Evolutionary conservation across 2,113 vertebrate genomes (phyloP).

Genomic region (Stigmatopora argus): DNA sequence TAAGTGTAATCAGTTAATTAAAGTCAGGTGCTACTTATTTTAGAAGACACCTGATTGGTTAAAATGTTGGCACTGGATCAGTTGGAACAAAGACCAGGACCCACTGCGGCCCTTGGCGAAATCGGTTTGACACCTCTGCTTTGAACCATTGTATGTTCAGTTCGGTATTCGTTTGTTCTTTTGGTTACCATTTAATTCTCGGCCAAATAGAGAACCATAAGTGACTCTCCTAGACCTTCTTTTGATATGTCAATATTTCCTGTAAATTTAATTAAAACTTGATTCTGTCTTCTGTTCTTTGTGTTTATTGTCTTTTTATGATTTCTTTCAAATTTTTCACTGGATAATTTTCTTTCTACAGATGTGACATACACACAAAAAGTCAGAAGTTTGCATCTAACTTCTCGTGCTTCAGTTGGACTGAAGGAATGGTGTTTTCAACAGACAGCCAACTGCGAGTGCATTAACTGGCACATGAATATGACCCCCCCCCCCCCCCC

Average conservation of each 20-base stretch:
- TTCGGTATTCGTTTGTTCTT: too few relatives aligned
- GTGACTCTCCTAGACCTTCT: too few relatives aligned
- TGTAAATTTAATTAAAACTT: neutral
- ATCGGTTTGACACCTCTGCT: too few relatives aligned
- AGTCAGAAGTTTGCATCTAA: conserved; percentile 17
- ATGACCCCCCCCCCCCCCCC: conserved; percentile 6
- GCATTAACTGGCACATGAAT: conserved; percentile 13
- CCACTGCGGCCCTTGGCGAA: too few relatives aligned
- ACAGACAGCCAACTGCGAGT: conserved; percentile 67
- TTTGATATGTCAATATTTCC: neutral
- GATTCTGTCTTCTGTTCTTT: neutral
- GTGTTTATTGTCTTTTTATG: neutral
- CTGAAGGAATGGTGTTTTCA: conserved; percentile 77
- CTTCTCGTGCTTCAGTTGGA: conserved; percentile 48
- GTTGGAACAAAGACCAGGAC: too few relatives aligned
- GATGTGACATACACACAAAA: neutral
- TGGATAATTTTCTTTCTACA: neutral
- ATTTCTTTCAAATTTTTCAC: neutral
- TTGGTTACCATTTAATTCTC: neutral
- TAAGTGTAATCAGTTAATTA: too few relatives aligned
- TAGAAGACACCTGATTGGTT: too few relatives aligned
- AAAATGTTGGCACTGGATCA: too few relatives aligned
- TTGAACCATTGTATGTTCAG: too few relatives aligned
- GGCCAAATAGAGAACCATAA: neutral
- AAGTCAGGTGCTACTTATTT: too few relatives aligned